Evolutionary conservation across 2,113 vertebrate species (phyloP).

Genomic region (Tachuris rubrigastra): DNA sequence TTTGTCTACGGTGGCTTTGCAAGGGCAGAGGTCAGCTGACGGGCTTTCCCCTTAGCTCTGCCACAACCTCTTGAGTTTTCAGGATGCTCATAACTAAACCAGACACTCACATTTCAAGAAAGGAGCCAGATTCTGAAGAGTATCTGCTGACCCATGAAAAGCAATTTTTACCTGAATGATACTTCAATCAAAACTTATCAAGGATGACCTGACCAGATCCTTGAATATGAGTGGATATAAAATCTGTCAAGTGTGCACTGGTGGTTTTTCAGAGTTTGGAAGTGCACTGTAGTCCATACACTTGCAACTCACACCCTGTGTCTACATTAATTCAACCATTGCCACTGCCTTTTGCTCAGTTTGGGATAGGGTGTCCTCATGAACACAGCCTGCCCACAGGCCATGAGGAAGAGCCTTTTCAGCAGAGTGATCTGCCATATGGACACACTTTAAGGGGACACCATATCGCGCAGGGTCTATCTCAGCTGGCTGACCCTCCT

Average conservation of each 20-base stretch:
- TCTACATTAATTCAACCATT: neutral
- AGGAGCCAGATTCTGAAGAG: neutral
- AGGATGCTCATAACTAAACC: neutral
- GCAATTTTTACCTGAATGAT: neutral
- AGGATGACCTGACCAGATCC: neutral
- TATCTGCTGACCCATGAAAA: neutral
- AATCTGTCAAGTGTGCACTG: neutral
- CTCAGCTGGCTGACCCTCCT: neutral
- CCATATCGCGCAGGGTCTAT: too few relatives aligned
- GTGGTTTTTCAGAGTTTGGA: neutral
- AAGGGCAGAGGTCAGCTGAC: neutral
- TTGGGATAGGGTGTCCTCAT: neutral
- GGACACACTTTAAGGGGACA: neutral
- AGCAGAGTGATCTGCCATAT: neutral
- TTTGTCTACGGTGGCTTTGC: neutral
- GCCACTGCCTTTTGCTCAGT: neutral
- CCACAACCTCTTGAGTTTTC: neutral
- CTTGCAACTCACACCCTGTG: fast-evolving
- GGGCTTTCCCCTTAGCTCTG: neutral
- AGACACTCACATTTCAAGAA: neutral
- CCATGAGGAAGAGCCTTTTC: neutral
- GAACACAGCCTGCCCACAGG: neutral
- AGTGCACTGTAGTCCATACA: neutral
- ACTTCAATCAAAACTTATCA: constrained; percentile 4
- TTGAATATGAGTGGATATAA: neutral